These are phyloP conservation scores for Kryptolebias ocellatus DNA, from an alignment of 2,797 vertebrate genomes.

Conservation along the genomic window DNA sequence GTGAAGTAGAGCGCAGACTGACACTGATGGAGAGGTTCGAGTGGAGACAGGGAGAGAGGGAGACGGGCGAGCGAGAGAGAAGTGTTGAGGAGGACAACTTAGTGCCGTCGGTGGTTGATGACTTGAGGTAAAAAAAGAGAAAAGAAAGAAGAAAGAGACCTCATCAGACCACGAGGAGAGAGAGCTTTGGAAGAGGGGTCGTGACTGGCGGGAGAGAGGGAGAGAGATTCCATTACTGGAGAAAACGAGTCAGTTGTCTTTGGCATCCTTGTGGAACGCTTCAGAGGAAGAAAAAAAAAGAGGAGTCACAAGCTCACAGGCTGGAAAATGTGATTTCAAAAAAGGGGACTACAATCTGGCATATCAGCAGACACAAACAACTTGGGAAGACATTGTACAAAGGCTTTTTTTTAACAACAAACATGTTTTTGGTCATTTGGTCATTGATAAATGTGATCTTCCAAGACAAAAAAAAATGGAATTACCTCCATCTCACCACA, in stretches of 20 bases:
- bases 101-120: slow-evolving; percentile 69
- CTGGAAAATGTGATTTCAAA: slow-evolving; percentile 52
- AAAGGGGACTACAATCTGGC: slow-evolving; percentile 20
- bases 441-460: neutral
- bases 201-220: slow-evolving; percentile 48
- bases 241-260: slow-evolving; percentile 59
- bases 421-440: slow-evolving; percentile 4
- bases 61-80: slow-evolving; percentile 58
- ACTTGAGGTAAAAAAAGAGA: slow-evolving; percentile 52
- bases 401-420: slow-evolving; percentile 26
- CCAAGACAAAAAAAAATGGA: no score
- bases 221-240: slow-evolving; percentile 63
- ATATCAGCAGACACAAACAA: slow-evolving; percentile 34
- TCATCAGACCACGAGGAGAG: slow-evolving; percentile 47
- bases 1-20: slow-evolving; percentile 62
- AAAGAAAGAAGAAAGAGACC: slow-evolving; percentile 52
- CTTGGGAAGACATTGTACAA: slow-evolving; percentile 12
- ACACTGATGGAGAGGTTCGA: slow-evolving; percentile 79
- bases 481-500: no score
- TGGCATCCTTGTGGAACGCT: slow-evolving; percentile 52
- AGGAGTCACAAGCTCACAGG: slow-evolving; percentile 54
- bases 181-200: slow-evolving; percentile 35
- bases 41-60: slow-evolving; percentile 42
- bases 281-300: slow-evolving; percentile 38
- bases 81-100: slow-evolving; percentile 61